Percentiles rank a stretch among this genome's conserved stretches.
Evolutionary conservation across 2,888 invertebrate species (phyloP).

Genomic region (Drosophila infuscata): DNA sequence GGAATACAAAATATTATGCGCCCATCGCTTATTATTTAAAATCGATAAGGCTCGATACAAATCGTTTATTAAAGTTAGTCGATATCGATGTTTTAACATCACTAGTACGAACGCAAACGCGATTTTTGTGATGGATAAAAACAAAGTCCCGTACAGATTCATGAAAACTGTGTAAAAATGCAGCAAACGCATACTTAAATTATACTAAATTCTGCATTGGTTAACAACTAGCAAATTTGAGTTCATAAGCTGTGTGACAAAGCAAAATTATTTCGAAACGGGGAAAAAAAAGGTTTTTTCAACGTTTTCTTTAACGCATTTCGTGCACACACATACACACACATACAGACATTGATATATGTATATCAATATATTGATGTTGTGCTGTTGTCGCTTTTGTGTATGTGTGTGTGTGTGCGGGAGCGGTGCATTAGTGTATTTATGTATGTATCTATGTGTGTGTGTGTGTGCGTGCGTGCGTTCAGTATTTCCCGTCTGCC

Average conservation of each 20-base stretch:
- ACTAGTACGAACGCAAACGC: constrained; percentile 61
- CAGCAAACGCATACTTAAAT: constrained; percentile 50
- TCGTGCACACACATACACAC: constrained; percentile 65
- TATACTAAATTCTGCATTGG: constrained; percentile 59
- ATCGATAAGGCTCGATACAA: constrained; percentile 29
- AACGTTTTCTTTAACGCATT: constrained; percentile 77
- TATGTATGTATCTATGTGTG: constrained; percentile 37
- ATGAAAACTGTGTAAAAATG: constrained; percentile 66
- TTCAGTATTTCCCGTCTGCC: constrained; percentile 59
- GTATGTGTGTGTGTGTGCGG: constrained; percentile 46
- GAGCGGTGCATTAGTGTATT: constrained; percentile 62
- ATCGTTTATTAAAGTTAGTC: constrained; percentile 26
- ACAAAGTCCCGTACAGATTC: constrained; percentile 73
- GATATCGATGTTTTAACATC: constrained; percentile 51
- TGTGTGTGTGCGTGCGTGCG: constrained; percentile 32
- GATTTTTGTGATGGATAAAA: constrained; percentile 75
- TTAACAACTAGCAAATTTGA: constrained; percentile 57
- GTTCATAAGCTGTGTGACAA: constrained; percentile 55
- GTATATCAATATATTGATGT: constrained; percentile 79
- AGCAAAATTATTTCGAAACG: constrained; percentile 56
- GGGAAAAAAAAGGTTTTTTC: constrained; percentile 68
- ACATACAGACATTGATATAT: constrained; percentile 72
- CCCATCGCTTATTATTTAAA: constrained; percentile 3
- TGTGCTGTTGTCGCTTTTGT: constrained; percentile 67
- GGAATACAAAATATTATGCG: not conserved